Base-by-base conservation (phyloP, 2,113 vertebrate genomes). In the Galbula dea region DNA sequence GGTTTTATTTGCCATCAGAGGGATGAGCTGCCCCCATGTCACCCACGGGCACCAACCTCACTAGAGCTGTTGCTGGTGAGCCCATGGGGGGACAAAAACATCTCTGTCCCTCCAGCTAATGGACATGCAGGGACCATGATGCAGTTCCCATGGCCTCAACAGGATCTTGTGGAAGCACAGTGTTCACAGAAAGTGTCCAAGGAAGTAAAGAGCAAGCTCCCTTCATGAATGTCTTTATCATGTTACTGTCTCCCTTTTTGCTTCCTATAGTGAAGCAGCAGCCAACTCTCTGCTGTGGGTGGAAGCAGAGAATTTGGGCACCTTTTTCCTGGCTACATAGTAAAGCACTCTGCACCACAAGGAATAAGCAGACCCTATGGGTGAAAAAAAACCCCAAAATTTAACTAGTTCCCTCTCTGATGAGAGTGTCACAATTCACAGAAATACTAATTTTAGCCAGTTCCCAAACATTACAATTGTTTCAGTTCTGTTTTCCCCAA, bases 1-100 rank as follows among this genome's bases (percentile, higher is more conserved):
- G 51, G 24, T 75, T 86, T 92, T 51, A 39, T 92, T 83, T 81
- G 57, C 29, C 1, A 0, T 52, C 30, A 34, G 49, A 58, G 15
- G 8, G 15, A 76, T 7, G 13, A 27, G 19, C 19, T 68, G 45
- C 41, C n/a, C n/a, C 19, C 15, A 2, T 19, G 37, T 46, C 8
- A 29, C 39, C 45, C 63, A 15, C 4, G 21, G 45, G 19, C 58
- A 69, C n/a, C 2, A 12, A 27, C 12, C n/a, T 86, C 13, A 3
- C 48, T n/a, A n/a, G 19, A 67, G 11, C 22, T 76, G 37, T 5
- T 52, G 10, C 24, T 61, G 36, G 21, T 4, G 8, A 86, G 34
- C 29, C 43, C 37, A 29, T 1, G 5, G 15, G 5, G 23, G 10
- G 13, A 83, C 23, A 20, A 34, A 2, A 0, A 7, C 4, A 3